Evolutionary conservation across 2,113 vertebrate species (phyloP).

Genomic region (Ovibos moschatus): DNA sequence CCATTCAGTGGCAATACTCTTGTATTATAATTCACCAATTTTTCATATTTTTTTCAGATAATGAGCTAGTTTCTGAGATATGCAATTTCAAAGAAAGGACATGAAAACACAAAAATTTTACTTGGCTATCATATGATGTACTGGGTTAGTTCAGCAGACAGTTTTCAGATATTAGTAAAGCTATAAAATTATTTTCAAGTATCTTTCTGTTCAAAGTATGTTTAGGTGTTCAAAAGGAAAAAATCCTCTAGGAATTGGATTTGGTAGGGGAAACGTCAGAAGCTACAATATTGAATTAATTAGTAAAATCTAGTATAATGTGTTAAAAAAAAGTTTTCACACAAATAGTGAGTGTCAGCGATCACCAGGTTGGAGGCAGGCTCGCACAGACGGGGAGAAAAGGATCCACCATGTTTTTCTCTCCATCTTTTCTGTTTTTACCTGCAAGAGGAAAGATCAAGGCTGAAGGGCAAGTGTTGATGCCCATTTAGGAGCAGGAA

Average conservation of each 20-base stretch:
- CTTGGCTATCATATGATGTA: neutral
- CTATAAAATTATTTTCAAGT: neutral
- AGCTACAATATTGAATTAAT: constrained; percentile 41
- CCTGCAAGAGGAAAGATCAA: constrained; percentile 77
- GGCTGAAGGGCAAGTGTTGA: constrained; percentile 65
- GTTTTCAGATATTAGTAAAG: constrained; percentile 52
- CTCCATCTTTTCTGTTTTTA: constrained; percentile 74
- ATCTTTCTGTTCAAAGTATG: neutral
- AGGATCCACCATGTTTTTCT: constrained; percentile 72
- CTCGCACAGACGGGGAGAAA: constrained; percentile 75
- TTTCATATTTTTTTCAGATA: neutral
- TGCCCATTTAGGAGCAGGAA: constrained; percentile 24
- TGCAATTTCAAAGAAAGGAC: constrained; percentile 38
- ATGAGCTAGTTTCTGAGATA: constrained; percentile 19
- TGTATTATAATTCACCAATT: neutral
- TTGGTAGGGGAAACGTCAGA: neutral
- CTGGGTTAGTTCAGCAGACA: constrained; percentile 38
- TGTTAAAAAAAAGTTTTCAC: constrained; percentile 49
- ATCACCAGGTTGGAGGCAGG: constrained; percentile 75
- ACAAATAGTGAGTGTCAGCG: constrained; percentile 65
- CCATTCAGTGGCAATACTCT: neutral
- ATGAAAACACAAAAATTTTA: neutral
- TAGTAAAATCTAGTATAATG: constrained; percentile 50
- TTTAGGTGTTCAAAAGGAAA: constrained; percentile 28
- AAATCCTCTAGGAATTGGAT: constrained; percentile 48